Conservation (phyloP, 2,113 vertebrate species). For the Tenebrosternarchus preto region DNA sequence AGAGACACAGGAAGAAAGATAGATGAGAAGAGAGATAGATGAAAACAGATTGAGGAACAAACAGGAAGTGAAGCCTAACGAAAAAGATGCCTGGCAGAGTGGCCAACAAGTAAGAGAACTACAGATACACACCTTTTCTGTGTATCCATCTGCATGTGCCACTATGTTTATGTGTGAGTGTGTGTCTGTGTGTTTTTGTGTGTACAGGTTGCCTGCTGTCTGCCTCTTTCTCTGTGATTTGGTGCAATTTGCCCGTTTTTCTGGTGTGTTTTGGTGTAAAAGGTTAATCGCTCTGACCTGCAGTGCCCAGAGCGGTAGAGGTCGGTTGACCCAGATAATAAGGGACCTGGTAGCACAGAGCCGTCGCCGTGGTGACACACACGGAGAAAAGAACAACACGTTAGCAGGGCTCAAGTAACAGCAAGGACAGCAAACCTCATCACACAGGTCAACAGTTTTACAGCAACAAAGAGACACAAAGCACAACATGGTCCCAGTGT, state of each 20-base stretch:
- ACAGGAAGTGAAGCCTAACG: background rate
- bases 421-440: background rate
- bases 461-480: background rate
- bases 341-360: slow-evolving; percentile 70
- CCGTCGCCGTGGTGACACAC: slow-evolving; percentile 12
- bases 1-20: slow-evolving; percentile 33
- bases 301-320: slow-evolving; percentile 79
- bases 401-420: slow-evolving; percentile 9
- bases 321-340: slow-evolving; percentile 84
- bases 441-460: background rate
- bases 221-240: background rate
- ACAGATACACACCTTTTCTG: slow-evolving; percentile 1
- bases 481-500: no score
- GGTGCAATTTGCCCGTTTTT: slow-evolving; percentile 12
- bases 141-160: slow-evolving; percentile 32
- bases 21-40: no score
- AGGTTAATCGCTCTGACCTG: slow-evolving; percentile 72
- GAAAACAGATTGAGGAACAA: background rate
- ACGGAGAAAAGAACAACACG: slow-evolving; percentile 13
- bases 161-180: slow-evolving; percentile 8
- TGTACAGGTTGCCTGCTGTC: background rate
- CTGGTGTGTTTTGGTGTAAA: slow-evolving; percentile 22
- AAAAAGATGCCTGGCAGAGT: slow-evolving; percentile 25
- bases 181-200: background rate
- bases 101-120: slow-evolving; percentile 31